Percentiles rank a stretch among this genome's conserved stretches.
These are phyloP conservation scores for Podiceps cristatus DNA, from an alignment of 2,113 vertebrate genomes.

Conservation along the genomic window DNA sequence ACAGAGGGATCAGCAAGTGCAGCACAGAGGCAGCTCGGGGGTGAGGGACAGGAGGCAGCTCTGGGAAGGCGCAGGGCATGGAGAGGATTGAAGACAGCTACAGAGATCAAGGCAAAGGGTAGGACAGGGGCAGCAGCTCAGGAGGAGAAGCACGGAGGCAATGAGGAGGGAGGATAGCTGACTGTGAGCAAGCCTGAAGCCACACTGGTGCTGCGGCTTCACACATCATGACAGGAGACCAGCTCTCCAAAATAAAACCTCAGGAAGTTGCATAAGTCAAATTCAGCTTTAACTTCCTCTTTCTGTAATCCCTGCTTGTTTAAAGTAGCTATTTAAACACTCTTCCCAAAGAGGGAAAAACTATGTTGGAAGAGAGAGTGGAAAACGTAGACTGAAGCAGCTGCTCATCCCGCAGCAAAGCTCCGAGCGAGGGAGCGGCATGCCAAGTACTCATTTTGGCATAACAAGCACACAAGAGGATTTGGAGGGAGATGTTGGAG, in stretches of 20 bases:
- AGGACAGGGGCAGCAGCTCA: background rate
- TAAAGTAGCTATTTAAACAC: background rate
- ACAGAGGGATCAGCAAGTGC: background rate
- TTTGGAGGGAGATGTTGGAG: background rate
- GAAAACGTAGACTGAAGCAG: background rate
- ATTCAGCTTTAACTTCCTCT: background rate
- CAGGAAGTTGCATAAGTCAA: background rate
- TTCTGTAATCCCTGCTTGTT: background rate
- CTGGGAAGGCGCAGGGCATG: background rate
- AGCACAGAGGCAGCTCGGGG: background rate
- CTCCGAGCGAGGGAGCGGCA: background rate
- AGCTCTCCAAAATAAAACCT: background rate
- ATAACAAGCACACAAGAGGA: background rate
- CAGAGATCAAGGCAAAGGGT: background rate
- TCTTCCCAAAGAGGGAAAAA: background rate
- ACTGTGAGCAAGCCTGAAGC: background rate
- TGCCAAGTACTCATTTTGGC: background rate
- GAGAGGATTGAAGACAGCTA: background rate
- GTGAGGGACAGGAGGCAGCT: background rate
- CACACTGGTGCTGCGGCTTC: background rate
- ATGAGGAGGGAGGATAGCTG: background rate
- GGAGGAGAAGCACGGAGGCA: background rate
- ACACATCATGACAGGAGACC: background rate
- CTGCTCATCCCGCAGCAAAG: slow-evolving; percentile 22
- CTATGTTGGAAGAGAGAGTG: background rate